These are phyloP conservation scores for Pyrrhia umbra DNA, from an alignment of 2,888 invertebrate species.

Conservation along the genomic window DNA sequence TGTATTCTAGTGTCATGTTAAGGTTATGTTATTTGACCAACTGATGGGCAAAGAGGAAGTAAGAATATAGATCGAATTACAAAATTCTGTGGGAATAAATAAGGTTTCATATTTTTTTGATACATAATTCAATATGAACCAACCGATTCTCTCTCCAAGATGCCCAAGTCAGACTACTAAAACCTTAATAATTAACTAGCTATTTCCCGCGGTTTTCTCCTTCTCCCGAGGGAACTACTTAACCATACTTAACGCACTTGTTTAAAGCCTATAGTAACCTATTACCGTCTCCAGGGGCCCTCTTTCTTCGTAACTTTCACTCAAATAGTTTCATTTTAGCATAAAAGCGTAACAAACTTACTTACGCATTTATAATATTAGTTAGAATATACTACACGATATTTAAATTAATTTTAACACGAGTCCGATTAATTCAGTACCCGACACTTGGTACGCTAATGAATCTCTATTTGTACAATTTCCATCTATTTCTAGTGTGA, in stretches of 20 bases:
- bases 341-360: too few relatives aligned
- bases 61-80: not conserved
- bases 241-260: too few relatives aligned
- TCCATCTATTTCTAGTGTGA: conserved; percentile 33
- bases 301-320: too few relatives aligned
- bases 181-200: too few relatives aligned
- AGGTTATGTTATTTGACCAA: conserved; percentile 4
- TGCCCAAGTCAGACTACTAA: not conserved
- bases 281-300: too few relatives aligned
- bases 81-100: not conserved
- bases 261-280: too few relatives aligned
- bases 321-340: too few relatives aligned
- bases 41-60: not conserved
- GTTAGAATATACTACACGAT: not conserved
- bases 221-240: too few relatives aligned
- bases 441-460: conserved; percentile 8
- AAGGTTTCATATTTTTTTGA: not conserved
- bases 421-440: not conserved
- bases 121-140: accelerated
- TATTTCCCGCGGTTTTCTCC: too few relatives aligned
- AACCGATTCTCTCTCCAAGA: not conserved
- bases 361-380: not conserved
- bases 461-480: conserved; percentile 25
- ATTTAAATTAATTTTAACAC: not conserved
- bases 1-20: conserved; percentile 50